Evolutionary conservation across 2,113 vertebrate species (phyloP).

Genomic region (Speoplatyrhinus poulsoni): DNA sequence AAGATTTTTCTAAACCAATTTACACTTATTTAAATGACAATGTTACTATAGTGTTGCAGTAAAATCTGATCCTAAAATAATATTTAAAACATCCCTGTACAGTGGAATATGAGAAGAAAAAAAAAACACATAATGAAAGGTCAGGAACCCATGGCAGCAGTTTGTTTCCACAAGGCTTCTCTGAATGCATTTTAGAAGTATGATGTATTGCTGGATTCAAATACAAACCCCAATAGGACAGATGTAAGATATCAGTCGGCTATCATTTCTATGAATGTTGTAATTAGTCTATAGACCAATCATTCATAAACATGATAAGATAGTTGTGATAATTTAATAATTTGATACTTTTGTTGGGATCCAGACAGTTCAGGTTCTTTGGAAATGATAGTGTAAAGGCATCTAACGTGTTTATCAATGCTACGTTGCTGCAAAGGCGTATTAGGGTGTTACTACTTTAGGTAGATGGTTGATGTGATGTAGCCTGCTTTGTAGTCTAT

Average conservation of each 20-base stretch:
- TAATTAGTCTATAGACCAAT: not conserved
- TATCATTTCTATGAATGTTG: conserved; percentile 16
- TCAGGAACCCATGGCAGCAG: conserved; percentile 46
- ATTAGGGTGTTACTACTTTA: too few species aligned
- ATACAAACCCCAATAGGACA: conserved; percentile 15
- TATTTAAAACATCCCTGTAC: conserved; percentile 41
- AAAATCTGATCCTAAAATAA: conserved; percentile 55
- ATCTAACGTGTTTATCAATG: not conserved
- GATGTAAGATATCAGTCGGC: not conserved
- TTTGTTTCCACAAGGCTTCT: conserved; percentile 50
- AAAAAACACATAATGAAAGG: conserved; percentile 41
- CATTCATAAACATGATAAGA: conserved; percentile 1
- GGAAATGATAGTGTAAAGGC: not conserved
- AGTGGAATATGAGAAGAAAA: conserved; percentile 55
- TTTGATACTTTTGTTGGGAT: not conserved
- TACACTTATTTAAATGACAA: conserved; percentile 34
- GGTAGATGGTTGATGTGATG: too few species aligned
- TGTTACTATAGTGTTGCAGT: conserved; percentile 13
- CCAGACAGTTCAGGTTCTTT: not conserved
- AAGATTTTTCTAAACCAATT: conserved; percentile 33
- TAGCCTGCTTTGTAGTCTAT: not conserved
- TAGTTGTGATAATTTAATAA: not conserved
- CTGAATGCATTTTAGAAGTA: conserved; percentile 48
- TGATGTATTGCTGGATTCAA: conserved; percentile 46
- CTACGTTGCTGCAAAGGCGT: not conserved